Evolutionary conservation across 1,140 invertebrate species (phyloP).

Genomic region (Andricus grossulariae): DNA sequence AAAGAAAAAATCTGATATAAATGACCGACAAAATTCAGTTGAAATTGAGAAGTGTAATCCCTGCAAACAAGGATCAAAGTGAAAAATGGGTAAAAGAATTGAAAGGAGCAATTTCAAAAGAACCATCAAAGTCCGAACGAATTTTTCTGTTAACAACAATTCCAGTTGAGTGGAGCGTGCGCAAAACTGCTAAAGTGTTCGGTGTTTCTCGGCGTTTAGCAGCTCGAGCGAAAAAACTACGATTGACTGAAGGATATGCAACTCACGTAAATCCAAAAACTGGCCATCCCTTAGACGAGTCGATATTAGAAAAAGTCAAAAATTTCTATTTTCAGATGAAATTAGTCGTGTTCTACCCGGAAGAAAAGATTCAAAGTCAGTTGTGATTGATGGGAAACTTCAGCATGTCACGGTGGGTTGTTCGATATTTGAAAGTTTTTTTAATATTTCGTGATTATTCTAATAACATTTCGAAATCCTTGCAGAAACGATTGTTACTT

Average conservation of each 20-base stretch:
- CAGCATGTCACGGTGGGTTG: constrained; percentile 25
- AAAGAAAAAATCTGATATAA: not conserved
- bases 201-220: constrained; percentile 15
- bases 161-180: constrained; percentile 30
- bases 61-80: not conserved
- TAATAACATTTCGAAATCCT: too few species aligned
- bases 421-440: constrained; percentile 2
- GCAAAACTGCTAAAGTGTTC: constrained; percentile 23
- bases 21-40: not conserved
- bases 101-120: not conserved
- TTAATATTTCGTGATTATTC: constrained; percentile 15
- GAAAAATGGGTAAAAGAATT: too few species aligned
- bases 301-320: constrained; percentile 12
- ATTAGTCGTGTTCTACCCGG: constrained; percentile 32
- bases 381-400: constrained; percentile 31
- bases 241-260: not conserved
- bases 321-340: constrained; percentile 31
- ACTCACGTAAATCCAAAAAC: constrained; percentile 12
- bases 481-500: too few species aligned
- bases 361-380: not conserved
- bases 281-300: constrained; percentile 6
- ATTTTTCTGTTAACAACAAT: constrained; percentile 4
- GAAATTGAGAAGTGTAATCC: too few species aligned
- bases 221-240: constrained; percentile 10
- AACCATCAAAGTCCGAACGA: not conserved